These are phyloP conservation scores for Leucoptera coffeella DNA, from an alignment of 2,888 invertebrate species.

Conservation along the genomic window DNA sequence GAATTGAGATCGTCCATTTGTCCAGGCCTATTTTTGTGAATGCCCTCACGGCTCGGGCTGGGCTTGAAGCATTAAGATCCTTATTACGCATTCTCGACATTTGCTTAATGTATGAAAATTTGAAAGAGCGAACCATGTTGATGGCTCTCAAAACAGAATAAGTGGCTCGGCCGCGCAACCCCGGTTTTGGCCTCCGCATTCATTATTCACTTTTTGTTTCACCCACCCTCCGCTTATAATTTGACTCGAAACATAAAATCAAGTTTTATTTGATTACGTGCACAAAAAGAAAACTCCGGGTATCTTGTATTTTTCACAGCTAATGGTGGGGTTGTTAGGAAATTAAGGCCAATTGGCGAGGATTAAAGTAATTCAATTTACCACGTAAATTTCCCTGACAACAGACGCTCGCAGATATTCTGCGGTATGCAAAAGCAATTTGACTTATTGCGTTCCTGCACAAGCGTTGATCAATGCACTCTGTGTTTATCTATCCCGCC, in stretches of 20 bases:
- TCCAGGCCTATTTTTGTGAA: conserved; percentile 32
- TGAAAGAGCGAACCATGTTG: conserved; percentile 49
- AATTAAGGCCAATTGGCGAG: no score
- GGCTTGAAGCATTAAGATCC: conserved; percentile 38
- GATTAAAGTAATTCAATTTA: no score
- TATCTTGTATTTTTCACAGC: no score
- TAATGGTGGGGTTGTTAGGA: no score
- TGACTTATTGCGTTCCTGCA: no score
- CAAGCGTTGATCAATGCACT: no score
- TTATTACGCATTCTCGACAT: conserved; percentile 49
- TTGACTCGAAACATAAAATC: conserved; percentile 52
- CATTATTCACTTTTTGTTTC: conserved; percentile 52
- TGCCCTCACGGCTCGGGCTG: conserved; percentile 22
- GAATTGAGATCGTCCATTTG: conserved; percentile 22
- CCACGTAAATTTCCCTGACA: no score
- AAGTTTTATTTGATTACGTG: conserved; percentile 50
- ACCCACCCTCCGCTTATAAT: conserved; percentile 47
- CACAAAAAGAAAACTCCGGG: conserved; percentile 26
- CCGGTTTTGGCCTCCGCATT: conserved; percentile 44
- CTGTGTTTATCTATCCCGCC: no score
- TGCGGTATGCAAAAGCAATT: no score
- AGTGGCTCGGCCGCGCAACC: conserved; percentile 48
- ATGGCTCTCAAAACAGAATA: conserved; percentile 52
- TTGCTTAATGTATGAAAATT: conserved; percentile 52
- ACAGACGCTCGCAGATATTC: no score